Conservation (phyloP, 2,888 invertebrate species). For the Spatulosminthurus flaviceps region DNA sequence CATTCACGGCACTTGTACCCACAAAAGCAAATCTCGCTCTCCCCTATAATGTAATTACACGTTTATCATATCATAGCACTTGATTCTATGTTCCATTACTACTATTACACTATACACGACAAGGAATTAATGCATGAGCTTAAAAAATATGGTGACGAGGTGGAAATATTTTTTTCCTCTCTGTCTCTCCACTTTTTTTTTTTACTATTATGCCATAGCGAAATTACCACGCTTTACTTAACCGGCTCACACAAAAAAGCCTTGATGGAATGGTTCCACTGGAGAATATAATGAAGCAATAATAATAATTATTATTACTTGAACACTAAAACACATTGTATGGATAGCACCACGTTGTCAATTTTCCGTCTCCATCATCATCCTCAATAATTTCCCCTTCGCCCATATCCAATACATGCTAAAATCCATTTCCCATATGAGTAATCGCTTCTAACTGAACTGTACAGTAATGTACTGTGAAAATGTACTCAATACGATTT, state of each 20-base stretch:
- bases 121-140: not conserved
- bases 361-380: not conserved
- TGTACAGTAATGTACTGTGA: too few relatives aligned
- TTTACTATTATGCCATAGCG: too few relatives aligned
- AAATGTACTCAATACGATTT: not conserved
- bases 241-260: not conserved
- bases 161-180: not conserved
- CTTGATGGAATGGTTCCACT: slow-evolving; percentile 3
- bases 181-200: too few relatives aligned
- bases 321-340: not conserved
- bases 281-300: slow-evolving; percentile 18
- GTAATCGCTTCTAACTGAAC: not conserved
- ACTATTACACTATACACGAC: not conserved
- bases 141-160: not conserved
- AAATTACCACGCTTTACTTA: not conserved
- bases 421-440: too few relatives aligned
- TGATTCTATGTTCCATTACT: not conserved
- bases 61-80: not conserved
- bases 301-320: slow-evolving; percentile 2
- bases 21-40: not conserved
- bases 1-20: not conserved
- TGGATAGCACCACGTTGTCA: not conserved
- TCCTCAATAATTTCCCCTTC: not conserved
- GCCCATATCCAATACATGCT: not conserved
- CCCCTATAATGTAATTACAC: slow-evolving; percentile 8